Evolutionary conservation across 2,797 vertebrate genomes (phyloP).

Genomic region (Amazona ochrocephala): DNA sequence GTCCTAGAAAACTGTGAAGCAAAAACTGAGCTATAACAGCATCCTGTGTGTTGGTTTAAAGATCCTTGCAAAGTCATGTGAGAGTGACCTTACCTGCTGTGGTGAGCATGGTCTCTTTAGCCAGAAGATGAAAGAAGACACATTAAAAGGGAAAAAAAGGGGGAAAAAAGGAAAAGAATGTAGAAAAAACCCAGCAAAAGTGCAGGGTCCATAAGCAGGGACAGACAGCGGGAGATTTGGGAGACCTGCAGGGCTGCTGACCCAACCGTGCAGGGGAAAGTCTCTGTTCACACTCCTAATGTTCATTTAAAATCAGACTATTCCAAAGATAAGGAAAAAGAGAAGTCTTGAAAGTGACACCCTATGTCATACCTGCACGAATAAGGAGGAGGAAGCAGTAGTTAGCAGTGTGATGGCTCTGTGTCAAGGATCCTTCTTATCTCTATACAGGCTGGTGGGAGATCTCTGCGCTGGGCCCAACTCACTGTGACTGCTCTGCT

Average conservation of each 20-base stretch:
- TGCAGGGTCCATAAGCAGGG: neutral
- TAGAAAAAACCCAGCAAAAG: rapidly evolving
- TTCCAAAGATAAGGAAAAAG: neutral
- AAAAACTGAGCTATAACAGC: neutral
- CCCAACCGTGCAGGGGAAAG: neutral
- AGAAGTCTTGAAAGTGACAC: neutral
- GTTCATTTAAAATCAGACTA: neutral
- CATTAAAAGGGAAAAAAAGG: neutral
- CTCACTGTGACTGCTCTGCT: neutral
- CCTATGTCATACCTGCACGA: neutral
- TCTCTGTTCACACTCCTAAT: neutral
- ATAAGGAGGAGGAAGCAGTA: neutral
- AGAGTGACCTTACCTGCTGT: neutral
- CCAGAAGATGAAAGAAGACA: neutral
- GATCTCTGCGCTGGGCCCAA: neutral
- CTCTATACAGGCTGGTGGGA: neutral
- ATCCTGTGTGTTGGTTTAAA: neutral
- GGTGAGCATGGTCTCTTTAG: neutral
- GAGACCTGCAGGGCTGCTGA: neutral
- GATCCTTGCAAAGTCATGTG: neutral
- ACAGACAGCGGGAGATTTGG: neutral
- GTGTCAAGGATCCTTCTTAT: neutral
- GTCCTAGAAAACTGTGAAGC: neutral
- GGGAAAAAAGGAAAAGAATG: too few species aligned
- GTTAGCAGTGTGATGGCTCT: neutral